These are phyloP conservation scores for Phylloscopus collybita DNA, from an alignment of 2,797 vertebrate species.

Conservation along the genomic window DNA sequence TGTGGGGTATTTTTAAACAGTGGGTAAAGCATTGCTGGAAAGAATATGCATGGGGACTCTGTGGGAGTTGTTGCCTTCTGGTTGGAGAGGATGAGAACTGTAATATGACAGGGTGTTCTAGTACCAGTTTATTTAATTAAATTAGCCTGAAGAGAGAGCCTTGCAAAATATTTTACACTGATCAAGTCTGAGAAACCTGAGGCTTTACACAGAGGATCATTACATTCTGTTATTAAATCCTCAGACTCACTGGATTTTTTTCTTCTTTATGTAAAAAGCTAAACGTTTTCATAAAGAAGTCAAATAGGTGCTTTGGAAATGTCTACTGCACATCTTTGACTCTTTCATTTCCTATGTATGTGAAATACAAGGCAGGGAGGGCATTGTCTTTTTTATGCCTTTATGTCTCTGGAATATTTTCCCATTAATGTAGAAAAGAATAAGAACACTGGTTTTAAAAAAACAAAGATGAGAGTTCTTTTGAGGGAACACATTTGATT, in stretches of 20 bases:
- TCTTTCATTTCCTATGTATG: background rate
- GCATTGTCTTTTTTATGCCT: background rate
- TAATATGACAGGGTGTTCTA: slow-evolving; percentile 26
- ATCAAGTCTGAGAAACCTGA: background rate
- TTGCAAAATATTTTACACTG: background rate
- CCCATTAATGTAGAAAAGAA: background rate
- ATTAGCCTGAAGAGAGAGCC: slow-evolving; percentile 34
- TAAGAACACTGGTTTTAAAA: background rate
- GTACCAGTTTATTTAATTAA: slow-evolving; percentile 48
- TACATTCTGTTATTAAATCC: slow-evolving; percentile 3
- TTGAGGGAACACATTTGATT: slow-evolving; percentile 21
- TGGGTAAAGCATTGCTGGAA: background rate
- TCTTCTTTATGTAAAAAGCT: background rate
- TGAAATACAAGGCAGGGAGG: background rate
- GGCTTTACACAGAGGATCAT: background rate
- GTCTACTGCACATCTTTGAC: background rate
- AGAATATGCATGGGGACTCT: background rate
- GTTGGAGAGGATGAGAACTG: background rate
- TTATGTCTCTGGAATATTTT: background rate
- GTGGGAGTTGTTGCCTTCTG: slow-evolving; percentile 42
- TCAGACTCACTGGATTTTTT: background rate
- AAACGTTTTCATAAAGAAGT: slow-evolving; percentile 11
- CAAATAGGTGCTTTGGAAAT: background rate
- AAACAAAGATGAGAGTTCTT: slow-evolving; percentile 20
- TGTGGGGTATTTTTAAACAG: background rate